Evolutionary conservation across 2,797 vertebrate genomes (phyloP).

Genomic region (Schizopygopsis malacanthus): DNA sequence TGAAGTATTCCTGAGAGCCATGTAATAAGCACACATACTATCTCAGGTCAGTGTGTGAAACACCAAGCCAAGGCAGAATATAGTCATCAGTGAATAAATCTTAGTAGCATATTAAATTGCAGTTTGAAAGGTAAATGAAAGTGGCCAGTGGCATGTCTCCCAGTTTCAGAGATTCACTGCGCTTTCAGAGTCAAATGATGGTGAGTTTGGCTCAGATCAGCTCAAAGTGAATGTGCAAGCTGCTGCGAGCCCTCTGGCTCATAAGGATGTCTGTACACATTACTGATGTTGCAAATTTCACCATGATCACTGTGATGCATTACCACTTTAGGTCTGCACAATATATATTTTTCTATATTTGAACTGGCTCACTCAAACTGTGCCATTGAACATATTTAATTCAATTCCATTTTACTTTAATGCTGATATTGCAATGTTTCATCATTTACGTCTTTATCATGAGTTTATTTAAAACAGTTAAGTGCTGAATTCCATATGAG

Average conservation of each 20-base stretch:
- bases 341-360: constrained; percentile 7
- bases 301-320: not conserved
- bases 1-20: constrained; percentile 13
- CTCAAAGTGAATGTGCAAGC: constrained; percentile 38
- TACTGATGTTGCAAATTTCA: constrained; percentile 44
- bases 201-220: constrained; percentile 29
- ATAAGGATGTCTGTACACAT: constrained; percentile 43
- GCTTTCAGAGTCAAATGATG: constrained; percentile 25
- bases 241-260: constrained; percentile 57
- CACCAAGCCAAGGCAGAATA: constrained; percentile 25
- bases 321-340: not conserved
- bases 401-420: not conserved
- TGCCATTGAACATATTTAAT: not conserved
- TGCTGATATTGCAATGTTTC: not conserved
- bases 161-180: constrained; percentile 27
- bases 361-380: not conserved
- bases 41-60: constrained; percentile 31
- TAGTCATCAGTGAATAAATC: constrained; percentile 23
- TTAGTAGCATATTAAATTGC: constrained; percentile 24
- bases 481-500: not conserved
- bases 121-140: constrained; percentile 40
- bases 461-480: not conserved
- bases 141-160: constrained; percentile 28
- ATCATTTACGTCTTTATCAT: not conserved
- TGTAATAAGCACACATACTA: constrained; percentile 3